Evolutionary conservation across 2,888 invertebrate species (phyloP).

Genomic region (Caenorhabditis sp.): DNA sequence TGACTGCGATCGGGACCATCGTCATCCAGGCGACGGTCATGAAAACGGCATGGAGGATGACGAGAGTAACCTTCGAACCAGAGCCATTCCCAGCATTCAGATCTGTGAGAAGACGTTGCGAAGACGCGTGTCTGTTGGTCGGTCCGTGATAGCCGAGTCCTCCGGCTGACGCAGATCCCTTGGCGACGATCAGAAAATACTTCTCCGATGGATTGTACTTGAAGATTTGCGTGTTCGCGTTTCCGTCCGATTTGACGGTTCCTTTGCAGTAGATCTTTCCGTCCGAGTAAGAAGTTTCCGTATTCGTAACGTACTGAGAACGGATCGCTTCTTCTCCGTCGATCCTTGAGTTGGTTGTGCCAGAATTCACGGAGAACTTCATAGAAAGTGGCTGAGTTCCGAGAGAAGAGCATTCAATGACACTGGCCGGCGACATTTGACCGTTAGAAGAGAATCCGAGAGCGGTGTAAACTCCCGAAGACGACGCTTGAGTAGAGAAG

Average conservation of each 20-base stretch:
- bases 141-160: slow-evolving; percentile 47
- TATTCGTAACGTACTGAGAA: slow-evolving; percentile 26
- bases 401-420: slow-evolving; percentile 62
- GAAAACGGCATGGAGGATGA: slow-evolving; percentile 62
- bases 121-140: slow-evolving; percentile 10
- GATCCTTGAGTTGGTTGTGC: slow-evolving; percentile 46
- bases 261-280: slow-evolving; percentile 58
- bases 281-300: slow-evolving; percentile 25
- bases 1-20: slow-evolving; percentile 65
- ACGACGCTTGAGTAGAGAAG: slow-evolving; percentile 21
- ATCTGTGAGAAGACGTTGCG: slow-evolving; percentile 30
- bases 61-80: slow-evolving; percentile 10
- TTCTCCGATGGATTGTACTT: slow-evolving; percentile 27
- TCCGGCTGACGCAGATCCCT: slow-evolving; percentile 33
- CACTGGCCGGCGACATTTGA: slow-evolving; percentile 54
- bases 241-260: slow-evolving; percentile 46
- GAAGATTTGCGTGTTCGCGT: slow-evolving; percentile 53
- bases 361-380: slow-evolving; percentile 60
- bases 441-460: slow-evolving; percentile 52
- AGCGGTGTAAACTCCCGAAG: slow-evolving; percentile 49
- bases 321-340: slow-evolving; percentile 41
- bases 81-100: slow-evolving; percentile 34
- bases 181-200: slow-evolving; percentile 56
- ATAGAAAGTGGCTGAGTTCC: slow-evolving; percentile 37
- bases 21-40: slow-evolving; percentile 70